Percentiles rank a stretch among this genome's conserved stretches.
Evolutionary conservation across 1,140 invertebrate genomes (phyloP).

Genomic region (Chionoecetes opilio): DNA sequence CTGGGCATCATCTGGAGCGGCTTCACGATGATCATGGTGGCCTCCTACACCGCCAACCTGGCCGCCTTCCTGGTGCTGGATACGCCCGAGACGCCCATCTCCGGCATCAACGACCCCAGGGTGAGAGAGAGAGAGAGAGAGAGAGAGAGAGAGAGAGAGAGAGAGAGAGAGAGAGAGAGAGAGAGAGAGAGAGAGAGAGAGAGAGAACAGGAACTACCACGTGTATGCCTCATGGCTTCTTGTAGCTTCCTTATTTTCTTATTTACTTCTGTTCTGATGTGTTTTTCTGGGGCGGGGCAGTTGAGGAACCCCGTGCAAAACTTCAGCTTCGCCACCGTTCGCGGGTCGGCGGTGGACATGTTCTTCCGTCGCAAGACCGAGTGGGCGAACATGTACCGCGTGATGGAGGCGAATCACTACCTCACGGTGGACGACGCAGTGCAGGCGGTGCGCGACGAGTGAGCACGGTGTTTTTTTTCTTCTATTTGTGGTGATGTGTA

Average conservation of each 20-base stretch:
- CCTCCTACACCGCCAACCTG: constrained; percentile 99
- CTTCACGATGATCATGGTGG: constrained; percentile 99
- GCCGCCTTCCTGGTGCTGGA: constrained; percentile 99
- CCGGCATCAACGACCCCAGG: constrained; percentile 98
- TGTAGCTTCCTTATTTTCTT: too few relatives aligned
- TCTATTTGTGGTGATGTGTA: neutral
- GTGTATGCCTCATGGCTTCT: too few relatives aligned
- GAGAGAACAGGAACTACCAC: too few relatives aligned
- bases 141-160: constrained; percentile 47
- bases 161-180: constrained; percentile 53
- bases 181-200: too few relatives aligned
- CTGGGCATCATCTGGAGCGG: constrained; percentile 99
- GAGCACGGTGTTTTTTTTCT: neutral
- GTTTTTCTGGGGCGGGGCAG: constrained; percentile 85
- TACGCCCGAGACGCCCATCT: constrained; percentile 97
- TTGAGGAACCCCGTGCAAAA: constrained; percentile 99
- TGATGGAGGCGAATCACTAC: constrained; percentile 99
- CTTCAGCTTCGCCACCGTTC: constrained; percentile 98
- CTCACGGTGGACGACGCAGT: constrained; percentile 97
- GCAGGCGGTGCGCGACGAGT: constrained; percentile 96
- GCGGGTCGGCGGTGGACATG: constrained; percentile 97
- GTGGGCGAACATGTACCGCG: constrained; percentile 99
- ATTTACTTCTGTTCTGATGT: too few relatives aligned
- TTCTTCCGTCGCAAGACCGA: constrained; percentile 98
- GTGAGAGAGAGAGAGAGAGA: constrained; percentile 85